Base-by-base conservation (phyloP, 2,888 invertebrate genomes). In the Pterobdella sp. region DNA sequence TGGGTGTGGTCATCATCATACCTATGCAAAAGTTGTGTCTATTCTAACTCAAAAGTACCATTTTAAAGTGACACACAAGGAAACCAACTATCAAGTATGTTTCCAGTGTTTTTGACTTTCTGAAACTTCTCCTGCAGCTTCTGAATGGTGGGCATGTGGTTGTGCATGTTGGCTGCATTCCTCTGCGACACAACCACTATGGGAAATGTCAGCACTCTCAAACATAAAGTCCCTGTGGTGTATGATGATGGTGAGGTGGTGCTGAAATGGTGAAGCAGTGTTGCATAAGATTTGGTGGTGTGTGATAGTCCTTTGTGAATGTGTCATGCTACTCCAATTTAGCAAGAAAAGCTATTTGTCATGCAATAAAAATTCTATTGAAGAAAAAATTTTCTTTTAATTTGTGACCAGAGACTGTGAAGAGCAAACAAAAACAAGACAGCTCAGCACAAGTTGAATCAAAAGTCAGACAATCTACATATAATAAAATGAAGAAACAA, bases 41-140 rank as follows among this genome's bases (percentile, higher is more conserved):
- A n/a, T n/a, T n/a, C n/a, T n/a, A n/a, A n/a, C n/a, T n/a, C n/a
- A n/a, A n/a, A n/a, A n/a, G n/a, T n/a, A n/a, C n/a, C n/a, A 18
- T 14, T 10, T 10, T 34, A 22, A 18, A 34, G 35, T 14, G 34
- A 14, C 10, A 26, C 10, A 22, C 26, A n/a, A n/a, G n/a, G n/a
- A n/a, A n/a, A 37, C 22, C 65, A 63, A 88, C 88, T 85, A 81
- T 92, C 90, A 0, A 92, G 81, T 35, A 89, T 87, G 84, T 94
- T 91, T n/a, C 92, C 94, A n/a, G 87, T 86, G 80, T 89, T 88
- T 75, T 93, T 87, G 0, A 95, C 94, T 81, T 94, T 90, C 0
- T 90, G 88, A 88, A 96, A 89, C 85, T 92, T 91, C 75, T 88
- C 75, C 81, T 94, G 94, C 1, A 95, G 81, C 49, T 88, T 82